phyloP scores from a whole-genome alignment of 2,888 invertebrate genomes.

The Drosophila barbarae region DNA sequence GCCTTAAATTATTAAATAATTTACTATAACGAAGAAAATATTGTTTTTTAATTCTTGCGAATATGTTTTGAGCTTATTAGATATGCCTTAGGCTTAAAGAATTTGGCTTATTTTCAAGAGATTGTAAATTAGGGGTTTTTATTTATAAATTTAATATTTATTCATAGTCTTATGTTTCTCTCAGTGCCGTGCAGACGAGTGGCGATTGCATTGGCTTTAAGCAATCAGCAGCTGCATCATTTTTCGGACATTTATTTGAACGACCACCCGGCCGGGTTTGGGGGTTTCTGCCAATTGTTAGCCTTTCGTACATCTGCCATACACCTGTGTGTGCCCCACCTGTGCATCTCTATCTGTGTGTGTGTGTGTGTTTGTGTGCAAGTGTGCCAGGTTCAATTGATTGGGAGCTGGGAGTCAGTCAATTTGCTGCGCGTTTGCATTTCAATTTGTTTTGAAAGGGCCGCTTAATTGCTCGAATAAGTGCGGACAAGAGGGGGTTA shows the following conservation, averaged over 20 bases:
- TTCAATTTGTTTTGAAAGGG: constrained; percentile 54
- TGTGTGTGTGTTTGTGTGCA: constrained; percentile 8
- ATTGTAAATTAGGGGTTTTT: background rate
- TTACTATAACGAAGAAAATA: background rate
- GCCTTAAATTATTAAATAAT: background rate
- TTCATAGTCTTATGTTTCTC: background rate
- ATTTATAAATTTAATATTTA: background rate
- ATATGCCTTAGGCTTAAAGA: no score
- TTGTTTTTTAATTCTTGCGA: background rate
- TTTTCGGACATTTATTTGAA: constrained; percentile 34
- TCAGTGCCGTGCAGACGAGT: constrained; percentile 25
- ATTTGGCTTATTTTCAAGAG: background rate
- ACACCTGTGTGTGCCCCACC: constrained; percentile 18
- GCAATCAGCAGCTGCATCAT: constrained; percentile 48
- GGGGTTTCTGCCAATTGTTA: constrained; percentile 28
- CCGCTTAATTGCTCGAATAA: constrained; percentile 46
- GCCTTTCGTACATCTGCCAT: constrained; percentile 4
- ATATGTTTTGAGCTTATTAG: background rate
- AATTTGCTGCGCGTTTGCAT: constrained; percentile 51
- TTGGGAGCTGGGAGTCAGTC: constrained; percentile 34
- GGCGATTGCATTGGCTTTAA: constrained; percentile 54
- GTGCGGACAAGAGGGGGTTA: constrained; percentile 10
- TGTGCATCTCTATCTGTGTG: background rate
- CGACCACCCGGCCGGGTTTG: background rate
- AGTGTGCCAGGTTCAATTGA: constrained; percentile 29